Conservation (phyloP, 2,888 invertebrate genomes). For the Sarcophaga rosellei region DNA sequence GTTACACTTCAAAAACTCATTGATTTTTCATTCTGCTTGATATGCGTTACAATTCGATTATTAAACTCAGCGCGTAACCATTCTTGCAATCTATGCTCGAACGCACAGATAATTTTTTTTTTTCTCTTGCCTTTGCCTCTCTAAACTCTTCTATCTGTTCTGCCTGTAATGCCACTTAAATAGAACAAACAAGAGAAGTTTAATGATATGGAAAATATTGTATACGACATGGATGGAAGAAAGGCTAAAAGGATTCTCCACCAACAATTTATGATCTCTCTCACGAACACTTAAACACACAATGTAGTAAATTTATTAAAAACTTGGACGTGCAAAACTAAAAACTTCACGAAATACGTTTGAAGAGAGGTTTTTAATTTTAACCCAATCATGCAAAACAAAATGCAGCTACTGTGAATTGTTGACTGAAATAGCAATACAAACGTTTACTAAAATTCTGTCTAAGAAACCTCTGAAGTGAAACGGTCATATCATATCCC, state of each 20-base stretch:
- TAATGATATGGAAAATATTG: conserved; percentile 65
- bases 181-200: conserved; percentile 20
- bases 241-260: conserved; percentile 33
- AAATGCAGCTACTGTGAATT: too few species aligned
- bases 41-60: conserved; percentile 32
- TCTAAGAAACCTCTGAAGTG: too few species aligned
- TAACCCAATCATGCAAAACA: too few species aligned
- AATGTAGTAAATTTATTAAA: too few species aligned
- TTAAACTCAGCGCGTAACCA: conserved; percentile 29
- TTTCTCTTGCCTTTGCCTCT: not conserved
- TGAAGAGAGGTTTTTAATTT: too few species aligned
- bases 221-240: conserved; percentile 30
- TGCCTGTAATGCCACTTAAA: not conserved
- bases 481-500: too few species aligned
- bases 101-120: not conserved
- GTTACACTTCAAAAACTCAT: conserved; percentile 58
- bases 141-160: not conserved
- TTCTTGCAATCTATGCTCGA: conserved; percentile 1
- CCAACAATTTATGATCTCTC: not conserved
- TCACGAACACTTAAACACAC: not conserved
- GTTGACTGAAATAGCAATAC: too few species aligned
- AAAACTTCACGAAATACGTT: too few species aligned
- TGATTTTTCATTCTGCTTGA: conserved; percentile 51
- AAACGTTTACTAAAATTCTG: too few species aligned
- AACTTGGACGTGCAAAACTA: too few species aligned